These are phyloP conservation scores for Euleptes europaea DNA, from an alignment of 2,113 vertebrate genomes.

Conservation along the genomic window DNA sequence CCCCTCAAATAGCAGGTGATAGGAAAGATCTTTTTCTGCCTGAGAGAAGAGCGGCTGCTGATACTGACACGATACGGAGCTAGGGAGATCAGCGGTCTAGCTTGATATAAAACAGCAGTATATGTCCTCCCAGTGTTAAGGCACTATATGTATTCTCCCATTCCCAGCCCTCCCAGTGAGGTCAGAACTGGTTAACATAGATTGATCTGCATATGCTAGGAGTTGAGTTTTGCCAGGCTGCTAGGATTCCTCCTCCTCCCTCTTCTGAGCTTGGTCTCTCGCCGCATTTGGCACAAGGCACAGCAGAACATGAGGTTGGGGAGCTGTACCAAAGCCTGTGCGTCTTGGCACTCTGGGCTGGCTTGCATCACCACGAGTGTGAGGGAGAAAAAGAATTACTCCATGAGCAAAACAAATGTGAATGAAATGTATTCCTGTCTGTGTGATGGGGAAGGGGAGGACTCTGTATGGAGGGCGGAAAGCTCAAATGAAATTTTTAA, in stretches of 20 bases:
- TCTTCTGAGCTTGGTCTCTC: not conserved
- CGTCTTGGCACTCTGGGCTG: not conserved
- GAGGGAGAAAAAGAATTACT: not conserved
- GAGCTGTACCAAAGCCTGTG: not conserved
- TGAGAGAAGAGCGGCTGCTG: too few relatives aligned
- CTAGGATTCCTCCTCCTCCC: not conserved
- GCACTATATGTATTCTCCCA: too few relatives aligned
- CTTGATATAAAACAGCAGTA: too few relatives aligned
- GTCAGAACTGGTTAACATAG: not conserved
- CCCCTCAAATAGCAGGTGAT: too few relatives aligned
- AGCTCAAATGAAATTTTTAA: constrained; percentile 44
- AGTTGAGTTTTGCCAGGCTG: not conserved
- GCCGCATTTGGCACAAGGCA: constrained; percentile 14
- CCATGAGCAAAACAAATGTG: not conserved
- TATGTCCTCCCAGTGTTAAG: not conserved
- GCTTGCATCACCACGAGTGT: constrained; percentile 27
- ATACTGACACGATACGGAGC: too few relatives aligned
- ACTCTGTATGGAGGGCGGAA: constrained; percentile 16
- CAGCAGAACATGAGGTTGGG: constrained; percentile 13
- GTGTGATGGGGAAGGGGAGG: not conserved
- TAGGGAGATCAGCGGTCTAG: too few relatives aligned
- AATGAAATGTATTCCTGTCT: constrained; percentile 18
- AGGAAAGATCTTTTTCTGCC: too few relatives aligned
- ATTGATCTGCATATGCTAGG: not conserved
- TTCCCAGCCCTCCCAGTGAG: not conserved